Percentiles rank a stretch among this genome's conserved stretches.
Conservation (phyloP, 2,888 invertebrate genomes). For the Rhagophthalmus giganteus region DNA sequence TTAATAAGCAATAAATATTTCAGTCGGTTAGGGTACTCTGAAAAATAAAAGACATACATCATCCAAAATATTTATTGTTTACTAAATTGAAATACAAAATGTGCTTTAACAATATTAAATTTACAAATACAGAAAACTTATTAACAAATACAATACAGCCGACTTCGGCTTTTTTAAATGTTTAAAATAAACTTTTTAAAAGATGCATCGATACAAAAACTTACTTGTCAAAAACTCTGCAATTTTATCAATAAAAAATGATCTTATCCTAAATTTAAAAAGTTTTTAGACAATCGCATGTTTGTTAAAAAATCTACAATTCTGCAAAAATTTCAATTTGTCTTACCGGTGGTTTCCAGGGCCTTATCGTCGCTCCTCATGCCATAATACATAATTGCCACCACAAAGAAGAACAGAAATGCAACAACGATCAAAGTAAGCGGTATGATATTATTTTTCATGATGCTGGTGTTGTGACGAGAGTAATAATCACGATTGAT, state of each 20-base stretch:
- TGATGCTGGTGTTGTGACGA: conserved; percentile 29
- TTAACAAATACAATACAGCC: conserved; percentile 31
- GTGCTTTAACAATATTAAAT: no score
- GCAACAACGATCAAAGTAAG: conserved; percentile 64
- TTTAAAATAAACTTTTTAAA: no score
- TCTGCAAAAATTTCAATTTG: no score
- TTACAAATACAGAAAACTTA: no score
- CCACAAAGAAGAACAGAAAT: conserved; percentile 66
- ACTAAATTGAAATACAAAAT: conserved; percentile 40
- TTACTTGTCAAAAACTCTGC: no score
- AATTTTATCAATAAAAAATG: no score
- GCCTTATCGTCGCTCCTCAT: conserved; percentile 64
- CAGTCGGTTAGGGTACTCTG: conserved; percentile 35
- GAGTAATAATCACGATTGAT: conserved; percentile 45
- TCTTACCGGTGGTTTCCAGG: conserved; percentile 60
- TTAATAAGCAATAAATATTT: conserved; percentile 51
- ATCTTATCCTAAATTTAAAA: no score
- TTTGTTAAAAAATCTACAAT: no score
- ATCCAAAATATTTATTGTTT: conserved; percentile 58
- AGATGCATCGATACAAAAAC: no score
- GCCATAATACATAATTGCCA: conserved; percentile 70
- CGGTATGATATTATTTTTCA: conserved; percentile 66
- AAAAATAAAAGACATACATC: conserved; percentile 38
- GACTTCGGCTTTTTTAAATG: no score
- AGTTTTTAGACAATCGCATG: no score